phyloP scores from a whole-genome alignment of 2,888 invertebrate genomes.

The Thereva nobilitata region DNA sequence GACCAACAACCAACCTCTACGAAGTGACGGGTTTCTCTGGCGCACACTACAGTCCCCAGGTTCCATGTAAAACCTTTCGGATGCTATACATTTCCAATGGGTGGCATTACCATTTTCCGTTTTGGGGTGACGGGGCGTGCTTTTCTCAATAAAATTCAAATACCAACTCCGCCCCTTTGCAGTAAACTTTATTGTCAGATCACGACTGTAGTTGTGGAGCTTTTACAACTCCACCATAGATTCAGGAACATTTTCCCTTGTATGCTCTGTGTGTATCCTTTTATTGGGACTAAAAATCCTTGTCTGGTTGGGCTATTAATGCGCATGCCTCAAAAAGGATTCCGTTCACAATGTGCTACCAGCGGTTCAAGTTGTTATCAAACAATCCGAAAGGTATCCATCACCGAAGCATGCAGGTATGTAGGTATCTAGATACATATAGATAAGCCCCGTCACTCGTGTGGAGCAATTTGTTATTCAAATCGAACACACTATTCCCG shows the following conservation, averaged over 20 bases:
- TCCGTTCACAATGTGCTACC: background rate
- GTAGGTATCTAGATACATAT: too few species aligned
- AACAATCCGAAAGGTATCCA: background rate
- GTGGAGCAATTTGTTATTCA: too few species aligned
- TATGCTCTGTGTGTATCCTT: too few species aligned
- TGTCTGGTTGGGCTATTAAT: too few species aligned
- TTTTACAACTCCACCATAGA: slow-evolving; percentile 1
- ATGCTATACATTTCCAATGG: slow-evolving; percentile 3
- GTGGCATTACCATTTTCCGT: slow-evolving; percentile 17
- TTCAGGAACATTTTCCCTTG: slow-evolving; percentile 11
- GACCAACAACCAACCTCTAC: slow-evolving; percentile 8
- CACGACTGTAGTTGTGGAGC: slow-evolving; percentile 10
- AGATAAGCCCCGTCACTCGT: too few species aligned
- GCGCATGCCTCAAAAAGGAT: too few species aligned
- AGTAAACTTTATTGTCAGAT: slow-evolving; percentile 26
- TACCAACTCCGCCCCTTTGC: slow-evolving; percentile 41
- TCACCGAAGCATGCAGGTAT: too few species aligned
- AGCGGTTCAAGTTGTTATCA: slow-evolving; percentile 23
- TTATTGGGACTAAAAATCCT: too few species aligned
- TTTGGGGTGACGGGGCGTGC: slow-evolving; percentile 39
- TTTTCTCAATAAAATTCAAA: slow-evolving; percentile 33
- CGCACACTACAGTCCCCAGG: too few species aligned
- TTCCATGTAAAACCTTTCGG: background rate
- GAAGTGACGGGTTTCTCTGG: background rate
- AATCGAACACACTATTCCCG: too few species aligned